These are phyloP conservation scores for Plebejus argus DNA, from an alignment of 2,888 invertebrate genomes.

Conservation along the genomic window DNA sequence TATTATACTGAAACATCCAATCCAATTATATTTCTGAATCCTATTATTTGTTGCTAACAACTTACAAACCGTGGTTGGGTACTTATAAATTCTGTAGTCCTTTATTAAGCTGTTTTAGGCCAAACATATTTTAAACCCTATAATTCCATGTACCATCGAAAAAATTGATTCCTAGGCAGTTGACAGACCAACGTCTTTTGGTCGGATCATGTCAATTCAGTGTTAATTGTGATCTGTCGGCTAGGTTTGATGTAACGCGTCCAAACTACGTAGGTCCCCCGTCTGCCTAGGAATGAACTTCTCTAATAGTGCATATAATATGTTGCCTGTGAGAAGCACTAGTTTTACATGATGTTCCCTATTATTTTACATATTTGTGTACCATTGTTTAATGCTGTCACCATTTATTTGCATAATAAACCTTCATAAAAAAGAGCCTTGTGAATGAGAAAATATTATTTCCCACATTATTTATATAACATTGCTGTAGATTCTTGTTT, in stretches of 20 bases:
- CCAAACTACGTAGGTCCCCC: no score
- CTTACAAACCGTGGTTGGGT: conserved; percentile 18
- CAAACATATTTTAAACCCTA: background rate
- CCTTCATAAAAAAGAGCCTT: conserved; percentile 4
- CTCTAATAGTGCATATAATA: no score
- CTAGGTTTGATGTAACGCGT: no score
- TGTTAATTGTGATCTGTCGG: no score
- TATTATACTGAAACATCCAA: conserved; percentile 24
- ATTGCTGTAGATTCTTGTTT: conserved; percentile 39
- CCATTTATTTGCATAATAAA: conserved; percentile 49
- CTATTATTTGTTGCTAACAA: background rate
- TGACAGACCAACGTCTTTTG: no score
- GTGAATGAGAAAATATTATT: conserved; percentile 25
- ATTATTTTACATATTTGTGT: conserved; percentile 63
- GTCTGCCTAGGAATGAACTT: no score
- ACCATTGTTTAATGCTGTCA: conserved; percentile 58
- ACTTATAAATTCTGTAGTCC: background rate
- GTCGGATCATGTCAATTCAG: no score
- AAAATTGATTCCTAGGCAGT: no score
- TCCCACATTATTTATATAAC: conserved; percentile 39
- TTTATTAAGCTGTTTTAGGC: background rate
- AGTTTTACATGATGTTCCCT: conserved; percentile 54
- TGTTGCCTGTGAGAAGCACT: conserved; percentile 65
- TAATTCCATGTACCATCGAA: background rate
- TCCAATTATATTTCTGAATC: conserved; percentile 12